Evolutionary conservation across 1,140 invertebrate species (phyloP), one percentile per base, ranked within the genome.

Genomic region (Drosophila orosa): DNA sequence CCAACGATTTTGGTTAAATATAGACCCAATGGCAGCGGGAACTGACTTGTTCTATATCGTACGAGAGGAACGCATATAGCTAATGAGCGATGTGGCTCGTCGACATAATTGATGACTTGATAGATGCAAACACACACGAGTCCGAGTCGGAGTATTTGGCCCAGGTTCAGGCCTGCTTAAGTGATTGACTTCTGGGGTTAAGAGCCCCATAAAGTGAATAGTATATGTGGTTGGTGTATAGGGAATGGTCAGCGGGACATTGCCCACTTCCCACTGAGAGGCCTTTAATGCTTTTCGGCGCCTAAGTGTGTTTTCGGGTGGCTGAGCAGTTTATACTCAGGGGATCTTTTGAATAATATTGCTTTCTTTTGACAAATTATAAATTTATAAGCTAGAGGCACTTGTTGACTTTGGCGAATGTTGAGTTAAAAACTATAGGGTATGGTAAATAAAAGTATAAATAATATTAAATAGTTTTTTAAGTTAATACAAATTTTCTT

Each of bases 21-120:
- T 84, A 84, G 77, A 79, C 27, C n/a, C 33, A 56, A 22, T 35
- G 50, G 19, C 15, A 17, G 13, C 29, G 29, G 44, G n/a, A 10
- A 42, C 17, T 13, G 40, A 42, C 47, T 24, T 24, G 47, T 42
- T 29, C 25, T 39, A 47, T 50, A 33, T 54, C 44, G 44, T 4
- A 56, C n/a, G 44, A 54, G 50, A 60, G 40, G 25, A 31, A 24
- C 45, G 54, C 24, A 54, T 47, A 33, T 58, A 60, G 59, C 65
- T 63, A 74, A 58, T 73, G 73, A 68, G 65, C 72, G 67, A 66
- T 65, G 66, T 59, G 72, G 77, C 60, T 63, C 47, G 69, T 39
- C 45, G 57, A 67, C 67, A 85, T 85, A 77, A 84, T 85, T 84
- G 59, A 85, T 85, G 77, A 45, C 69, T 73, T 54, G 50, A 71